A percentile compares a stretch with the other conserved stretches of the same genome.
phyloP scores from a whole-genome alignment of 2,797 vertebrate genomes.

The Rhinophrynus dorsalis region DNA sequence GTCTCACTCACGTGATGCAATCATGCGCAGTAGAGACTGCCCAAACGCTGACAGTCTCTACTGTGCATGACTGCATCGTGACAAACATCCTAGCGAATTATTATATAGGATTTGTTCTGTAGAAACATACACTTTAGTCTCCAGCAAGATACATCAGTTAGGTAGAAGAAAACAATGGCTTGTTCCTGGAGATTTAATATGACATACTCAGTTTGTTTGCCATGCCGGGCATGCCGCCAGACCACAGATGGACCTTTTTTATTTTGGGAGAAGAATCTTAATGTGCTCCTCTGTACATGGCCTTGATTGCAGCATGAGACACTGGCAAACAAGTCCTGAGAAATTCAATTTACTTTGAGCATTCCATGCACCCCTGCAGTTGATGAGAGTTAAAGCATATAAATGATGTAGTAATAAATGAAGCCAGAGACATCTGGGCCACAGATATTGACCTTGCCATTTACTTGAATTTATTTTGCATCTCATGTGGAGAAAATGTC shows the following conservation, averaged over 20 bases:
- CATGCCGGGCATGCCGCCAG: slow-evolving; percentile 50
- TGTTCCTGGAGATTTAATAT: slow-evolving; percentile 53
- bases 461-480: slow-evolving; percentile 32
- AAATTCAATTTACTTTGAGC: slow-evolving; percentile 51
- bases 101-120: no score
- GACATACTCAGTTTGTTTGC: slow-evolving; percentile 55
- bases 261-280: slow-evolving; percentile 50
- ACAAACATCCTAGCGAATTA: no score
- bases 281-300: slow-evolving; percentile 48
- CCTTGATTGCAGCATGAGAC: slow-evolving; percentile 44
- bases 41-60: no score
- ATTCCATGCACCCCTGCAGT: slow-evolving; percentile 40
- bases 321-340: slow-evolving; percentile 50
- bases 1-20: no score
- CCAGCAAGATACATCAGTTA: slow-evolving; percentile 44
- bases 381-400: slow-evolving; percentile 48
- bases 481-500: slow-evolving; percentile 23
- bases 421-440: slow-evolving; percentile 28
- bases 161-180: slow-evolving; percentile 55
- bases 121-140: slow-evolving; percentile 50
- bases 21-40: no score
- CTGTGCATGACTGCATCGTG: no score
- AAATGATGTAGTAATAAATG: slow-evolving; percentile 54
- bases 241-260: slow-evolving; percentile 54
- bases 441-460: neutral